These are phyloP conservation scores for Drosophila bocqueti DNA, from an alignment of 1,140 invertebrate species.

Conservation along the genomic window DNA sequence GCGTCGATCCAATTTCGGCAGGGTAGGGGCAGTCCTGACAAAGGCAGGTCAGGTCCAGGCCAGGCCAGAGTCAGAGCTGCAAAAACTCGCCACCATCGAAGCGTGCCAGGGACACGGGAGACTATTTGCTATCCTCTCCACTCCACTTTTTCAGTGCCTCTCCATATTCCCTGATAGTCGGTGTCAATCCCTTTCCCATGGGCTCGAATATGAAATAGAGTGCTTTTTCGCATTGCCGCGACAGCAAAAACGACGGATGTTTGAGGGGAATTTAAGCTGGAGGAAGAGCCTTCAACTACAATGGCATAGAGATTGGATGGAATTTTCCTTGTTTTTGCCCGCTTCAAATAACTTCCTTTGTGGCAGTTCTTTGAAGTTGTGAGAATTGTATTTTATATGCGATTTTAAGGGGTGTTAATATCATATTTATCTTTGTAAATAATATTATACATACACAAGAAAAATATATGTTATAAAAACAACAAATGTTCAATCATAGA, in stretches of 20 bases:
- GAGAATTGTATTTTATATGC: too few relatives aligned
- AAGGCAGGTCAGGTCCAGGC: constrained; percentile 11
- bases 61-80: constrained; percentile 25
- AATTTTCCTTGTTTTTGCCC: neutral
- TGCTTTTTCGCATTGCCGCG: constrained; percentile 6
- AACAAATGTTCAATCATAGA: neutral
- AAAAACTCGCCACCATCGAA: constrained; percentile 50
- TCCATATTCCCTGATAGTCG: neutral
- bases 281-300: neutral
- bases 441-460: neutral
- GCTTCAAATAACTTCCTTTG: neutral
- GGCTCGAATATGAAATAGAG: constrained; percentile 4
- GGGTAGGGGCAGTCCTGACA: constrained; percentile 8
- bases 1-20: constrained; percentile 3
- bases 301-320: neutral
- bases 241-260: constrained; percentile 3
- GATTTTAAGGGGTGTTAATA: neutral
- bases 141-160: neutral
- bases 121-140: neutral
- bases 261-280: neutral
- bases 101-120: constrained; percentile 58
- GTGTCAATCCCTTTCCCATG: neutral
- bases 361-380: neutral
- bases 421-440: neutral
- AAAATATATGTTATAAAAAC: neutral